These are phyloP conservation scores for Chroicocephalus ridibundus DNA, from an alignment of 2,113 vertebrate genomes.

Conservation along the genomic window DNA sequence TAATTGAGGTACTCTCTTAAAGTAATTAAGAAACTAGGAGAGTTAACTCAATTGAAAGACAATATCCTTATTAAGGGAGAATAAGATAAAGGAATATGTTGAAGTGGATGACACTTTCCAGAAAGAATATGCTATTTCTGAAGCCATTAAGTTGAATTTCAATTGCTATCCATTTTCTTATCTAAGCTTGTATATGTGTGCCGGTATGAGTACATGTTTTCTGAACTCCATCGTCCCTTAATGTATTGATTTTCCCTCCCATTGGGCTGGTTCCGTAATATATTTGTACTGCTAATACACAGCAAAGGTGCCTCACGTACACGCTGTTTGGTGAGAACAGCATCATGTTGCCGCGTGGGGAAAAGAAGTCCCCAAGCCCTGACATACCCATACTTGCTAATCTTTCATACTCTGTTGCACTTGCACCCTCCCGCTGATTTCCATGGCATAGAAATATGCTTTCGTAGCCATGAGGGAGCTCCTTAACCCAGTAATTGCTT, in stretches of 20 bases:
- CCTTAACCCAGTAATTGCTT: not conserved
- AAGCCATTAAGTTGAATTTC: not conserved
- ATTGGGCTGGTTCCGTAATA: not conserved
- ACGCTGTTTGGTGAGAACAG: not conserved
- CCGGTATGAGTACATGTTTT: not conserved
- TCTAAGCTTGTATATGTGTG: not conserved
- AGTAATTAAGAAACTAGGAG: not conserved
- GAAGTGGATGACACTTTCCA: conserved; percentile 17
- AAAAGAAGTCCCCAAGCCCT: not conserved
- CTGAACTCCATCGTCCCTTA: not conserved
- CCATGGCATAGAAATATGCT: not conserved
- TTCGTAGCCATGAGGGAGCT: not conserved
- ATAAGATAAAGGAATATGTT: not conserved
- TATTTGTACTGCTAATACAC: not conserved
- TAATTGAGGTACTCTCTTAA: not conserved
- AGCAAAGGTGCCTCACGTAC: not conserved
- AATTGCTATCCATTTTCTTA: not conserved
- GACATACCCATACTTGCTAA: not conserved
- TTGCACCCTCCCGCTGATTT: not conserved
- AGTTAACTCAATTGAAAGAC: conserved; percentile 39
- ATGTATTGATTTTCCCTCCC: not conserved
- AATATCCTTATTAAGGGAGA: conserved; percentile 41
- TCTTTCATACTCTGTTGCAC: not conserved
- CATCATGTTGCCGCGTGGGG: not conserved
- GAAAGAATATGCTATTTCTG: not conserved